Evolutionary conservation across 2,888 invertebrate genomes (phyloP).

Genomic region (Ophion obscuratus): DNA sequence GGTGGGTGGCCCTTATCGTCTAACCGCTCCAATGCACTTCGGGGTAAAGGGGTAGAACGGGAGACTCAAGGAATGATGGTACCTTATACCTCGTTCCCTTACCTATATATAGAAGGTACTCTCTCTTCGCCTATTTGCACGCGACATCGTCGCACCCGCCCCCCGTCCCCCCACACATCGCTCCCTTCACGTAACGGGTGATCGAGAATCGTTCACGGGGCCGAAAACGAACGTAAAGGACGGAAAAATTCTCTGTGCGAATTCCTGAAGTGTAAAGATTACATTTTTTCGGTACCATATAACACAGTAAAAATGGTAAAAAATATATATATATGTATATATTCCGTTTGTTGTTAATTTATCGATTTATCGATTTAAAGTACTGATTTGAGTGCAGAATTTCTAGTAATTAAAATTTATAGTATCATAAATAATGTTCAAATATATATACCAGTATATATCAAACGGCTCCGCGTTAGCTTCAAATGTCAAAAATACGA

Average conservation of each 20-base stretch:
- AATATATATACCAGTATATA: no score
- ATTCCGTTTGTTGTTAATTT: no score
- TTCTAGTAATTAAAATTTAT: no score
- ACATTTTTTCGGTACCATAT: neutral
- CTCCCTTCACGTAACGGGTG: constrained; percentile 72
- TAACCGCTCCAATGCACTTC: constrained; percentile 81
- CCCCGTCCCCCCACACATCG: constrained; percentile 12
- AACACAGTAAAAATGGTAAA: neutral
- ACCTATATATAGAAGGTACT: constrained; percentile 61
- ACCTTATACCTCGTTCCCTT: constrained; percentile 68
- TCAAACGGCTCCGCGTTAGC: no score
- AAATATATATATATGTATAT: neutral
- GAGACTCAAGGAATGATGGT: constrained; percentile 74
- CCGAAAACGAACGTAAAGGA: constrained; percentile 15
- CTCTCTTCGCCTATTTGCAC: constrained; percentile 73
- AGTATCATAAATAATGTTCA: no score
- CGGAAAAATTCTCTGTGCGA: constrained; percentile 6
- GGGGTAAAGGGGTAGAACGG: constrained; percentile 55
- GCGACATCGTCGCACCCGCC: constrained; percentile 56
- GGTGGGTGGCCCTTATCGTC: constrained; percentile 81
- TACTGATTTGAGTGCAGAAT: no score
- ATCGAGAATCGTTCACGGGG: constrained; percentile 69
- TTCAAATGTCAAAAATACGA: no score
- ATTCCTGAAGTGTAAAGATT: constrained; percentile 15
- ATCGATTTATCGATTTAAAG: no score